Evolutionary conservation across 2,797 vertebrate species (phyloP), one percentile per base, ranked within the genome.

Genomic region (Sebastes minor): DNA sequence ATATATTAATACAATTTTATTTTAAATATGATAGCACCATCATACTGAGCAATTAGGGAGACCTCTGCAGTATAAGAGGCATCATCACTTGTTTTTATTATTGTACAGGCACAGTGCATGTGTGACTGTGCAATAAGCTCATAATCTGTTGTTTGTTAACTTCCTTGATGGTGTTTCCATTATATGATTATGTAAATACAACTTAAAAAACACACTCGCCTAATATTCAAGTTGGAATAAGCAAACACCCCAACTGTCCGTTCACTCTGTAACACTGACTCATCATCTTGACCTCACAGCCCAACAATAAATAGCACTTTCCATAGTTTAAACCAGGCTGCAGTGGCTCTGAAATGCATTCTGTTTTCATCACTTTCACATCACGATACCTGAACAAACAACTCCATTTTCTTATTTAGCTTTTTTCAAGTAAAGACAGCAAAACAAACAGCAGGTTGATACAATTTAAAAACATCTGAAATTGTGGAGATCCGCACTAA

Each of bases 211-310:
- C 23, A 70, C 33, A 61, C 13, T 16, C 56, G 4, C 11, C n/a
- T 30, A 23, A 55, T 22, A 5, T 83, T 88, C 73, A 85, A 80
- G 66, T 80, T 49, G 70, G 4, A 76, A 42, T 20, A 72, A 62
- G 9, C 56, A n/a, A 20, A 65, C 32, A 14, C 10, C 16, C 0
- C 5, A 11, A 56, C 0, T n/a, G 30, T 72, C 52, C 33, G 5
- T 67, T 63, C 33, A 73, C 8, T 16, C 1, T 28, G 33, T 73
- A 86, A 90, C 68, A 89, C 81, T 62, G 49, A 74, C 42, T 78
- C 25, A 49, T 33, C 18, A 49, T 33, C 18, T 71, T 71, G 32
- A 78, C 33, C 70, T 64, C 20, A 42, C 20, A 53, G 42, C 33
- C 20, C 56, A 56, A 9, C 61, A 69, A 71, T 68, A 85, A 77